Base-by-base conservation (phyloP, 2,113 vertebrate genomes). In the Archilochus colubris region DNA sequence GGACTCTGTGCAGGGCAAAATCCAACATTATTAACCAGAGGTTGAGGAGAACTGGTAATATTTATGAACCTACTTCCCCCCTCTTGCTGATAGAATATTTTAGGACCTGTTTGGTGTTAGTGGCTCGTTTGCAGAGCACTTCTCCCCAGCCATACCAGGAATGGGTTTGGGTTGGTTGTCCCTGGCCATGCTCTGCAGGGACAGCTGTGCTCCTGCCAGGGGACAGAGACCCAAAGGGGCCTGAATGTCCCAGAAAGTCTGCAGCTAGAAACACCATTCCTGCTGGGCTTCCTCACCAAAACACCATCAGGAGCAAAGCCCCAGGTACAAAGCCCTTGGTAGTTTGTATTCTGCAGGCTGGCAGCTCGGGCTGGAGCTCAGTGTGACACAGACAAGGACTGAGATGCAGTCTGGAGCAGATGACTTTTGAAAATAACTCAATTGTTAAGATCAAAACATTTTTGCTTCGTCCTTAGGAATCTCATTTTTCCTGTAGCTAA, bases 351-450 rank as follows among this genome's bases (percentile, higher is more conserved):
- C 46, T 46, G 46, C 46, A 46, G 46, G 16, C 19, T 46, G 46
- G 46, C 46, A 46, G 46, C 46, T 16, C 18, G 6, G 18, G 46
- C 46, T 46, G 46, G 46, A 46, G 46, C 46, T 46, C 46, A 19
- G 46, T 19, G 18, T 46, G 46, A 46, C 46, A 16, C 40, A 13
- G 6, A 79, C 38, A 66, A 57, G 73, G 25, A 38, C 11, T 2
- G 23, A 30, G 36, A 43, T 0, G 0, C 0, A 3, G 7, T 44
- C 43, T 18, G 20, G 50, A 46, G 53, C 4, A 4, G 25, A 59
- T 4, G 27, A 51, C 10, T 44, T 70, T 62, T 61, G 0, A 23
- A 48, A 85, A 31, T 2, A 36, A 64, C 43, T 27, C 10, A 14
- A 24, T 15, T 4, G 2, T 33, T 40, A 48, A 50, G 31, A 64